phyloP scores from a whole-genome alignment of 1,140 invertebrate genomes.

The Aphis gossypii region DNA sequence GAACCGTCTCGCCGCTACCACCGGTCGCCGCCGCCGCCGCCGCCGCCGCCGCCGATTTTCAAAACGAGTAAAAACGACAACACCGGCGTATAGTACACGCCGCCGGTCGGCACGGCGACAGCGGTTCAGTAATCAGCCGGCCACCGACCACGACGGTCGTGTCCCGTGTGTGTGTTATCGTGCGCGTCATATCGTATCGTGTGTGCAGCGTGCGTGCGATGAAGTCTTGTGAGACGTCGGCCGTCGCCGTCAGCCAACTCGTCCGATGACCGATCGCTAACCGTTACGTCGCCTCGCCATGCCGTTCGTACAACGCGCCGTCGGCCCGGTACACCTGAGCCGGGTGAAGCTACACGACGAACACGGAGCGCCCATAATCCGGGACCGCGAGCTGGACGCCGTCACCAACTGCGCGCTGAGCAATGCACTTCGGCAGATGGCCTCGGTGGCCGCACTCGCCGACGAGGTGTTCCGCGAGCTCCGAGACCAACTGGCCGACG shows the following conservation, averaged over 20 bases:
- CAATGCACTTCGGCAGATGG: constrained; percentile 78
- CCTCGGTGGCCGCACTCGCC: constrained; percentile 78
- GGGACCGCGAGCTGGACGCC: constrained; percentile 75
- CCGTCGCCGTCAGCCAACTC: neutral
- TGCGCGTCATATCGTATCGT: neutral
- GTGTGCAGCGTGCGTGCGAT: neutral
- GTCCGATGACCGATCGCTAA: neutral
- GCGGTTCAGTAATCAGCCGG: constrained; percentile 35
- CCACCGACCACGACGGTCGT: neutral
- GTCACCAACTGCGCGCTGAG: constrained; percentile 80
- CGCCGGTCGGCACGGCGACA: neutral
- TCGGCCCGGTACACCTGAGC: constrained; percentile 74
- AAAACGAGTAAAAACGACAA: constrained; percentile 14
- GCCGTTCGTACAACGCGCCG: constrained; percentile 77
- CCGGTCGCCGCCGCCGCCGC: neutral
- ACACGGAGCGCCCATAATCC: constrained; percentile 68
- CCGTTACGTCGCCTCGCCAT: constrained; percentile 63
- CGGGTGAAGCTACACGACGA: constrained; percentile 68
- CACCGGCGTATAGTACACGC: neutral
- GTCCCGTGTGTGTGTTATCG: neutral
- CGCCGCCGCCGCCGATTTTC: constrained; percentile 37
- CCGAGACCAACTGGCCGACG: constrained; percentile 72
- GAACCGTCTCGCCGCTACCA: neutral
- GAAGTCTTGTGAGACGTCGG: neutral
- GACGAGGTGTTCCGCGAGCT: constrained; percentile 80